phyloP scores from a whole-genome alignment of 2,113 vertebrate species.

The Circaetus gallicus region DNA sequence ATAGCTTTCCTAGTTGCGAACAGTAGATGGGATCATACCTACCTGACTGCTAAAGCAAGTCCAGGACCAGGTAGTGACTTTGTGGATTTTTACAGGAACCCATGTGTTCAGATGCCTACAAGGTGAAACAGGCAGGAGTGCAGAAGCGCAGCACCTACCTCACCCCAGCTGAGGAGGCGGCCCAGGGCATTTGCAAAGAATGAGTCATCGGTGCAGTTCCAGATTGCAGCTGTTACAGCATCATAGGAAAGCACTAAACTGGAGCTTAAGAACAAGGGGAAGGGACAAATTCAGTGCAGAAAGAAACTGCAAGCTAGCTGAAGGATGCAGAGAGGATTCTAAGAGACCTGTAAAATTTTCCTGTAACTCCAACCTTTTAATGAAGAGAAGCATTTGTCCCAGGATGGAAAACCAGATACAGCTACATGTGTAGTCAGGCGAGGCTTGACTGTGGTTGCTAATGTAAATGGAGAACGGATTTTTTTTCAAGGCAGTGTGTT shows the following conservation, averaged over 20 bases:
- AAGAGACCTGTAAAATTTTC: neutral
- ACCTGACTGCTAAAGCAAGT: neutral
- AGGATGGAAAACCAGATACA: neutral
- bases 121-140: rapidly evolving
- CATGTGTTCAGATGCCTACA: neutral
- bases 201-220: neutral
- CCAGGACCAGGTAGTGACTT: neutral
- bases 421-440: neutral
- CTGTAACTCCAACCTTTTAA: neutral
- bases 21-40: neutral
- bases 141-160: neutral
- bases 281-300: neutral
- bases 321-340: neutral
- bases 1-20: neutral
- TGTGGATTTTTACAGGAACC: neutral
- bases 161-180: neutral
- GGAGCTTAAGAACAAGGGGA: neutral
- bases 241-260: neutral
- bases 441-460: neutral
- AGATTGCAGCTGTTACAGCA: neutral
- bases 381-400: neutral
- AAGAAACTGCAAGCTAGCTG: neutral
- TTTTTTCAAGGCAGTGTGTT: neutral
- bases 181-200: neutral
- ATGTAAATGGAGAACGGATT: neutral